Base-by-base conservation (phyloP, 2,888 invertebrate species). In the Acleris laterana region DNA sequence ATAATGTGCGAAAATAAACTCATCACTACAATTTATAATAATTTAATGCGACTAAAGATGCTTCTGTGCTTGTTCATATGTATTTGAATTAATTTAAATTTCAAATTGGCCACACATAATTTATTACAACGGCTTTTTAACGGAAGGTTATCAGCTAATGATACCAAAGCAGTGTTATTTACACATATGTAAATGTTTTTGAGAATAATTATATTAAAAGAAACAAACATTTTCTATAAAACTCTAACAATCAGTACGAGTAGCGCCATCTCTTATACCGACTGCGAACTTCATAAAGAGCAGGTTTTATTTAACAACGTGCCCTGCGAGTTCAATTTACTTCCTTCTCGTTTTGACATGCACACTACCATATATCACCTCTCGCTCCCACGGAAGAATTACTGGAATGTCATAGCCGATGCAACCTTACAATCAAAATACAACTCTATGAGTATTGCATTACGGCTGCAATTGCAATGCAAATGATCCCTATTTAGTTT, bases 391-490 rank as follows among this genome's bases (percentile, higher is more conserved):
- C 70, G 78, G 72, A 60, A 69, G 72, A 77, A 77, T 77, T 74
- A 75, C 78, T 77, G 74, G 69, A 81, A 78, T 82, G 78, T 81
- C 77, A 77, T 72, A 74, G 70, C 72, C 70, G 72, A 68, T 84
- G 84, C 83, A 83, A 71, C 69, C 28, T 58, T 68, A 64, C 83
- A 80, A 79, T 78, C 78, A 72, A 88, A 89, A 88, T 80, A 80
- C 82, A 87, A 84, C 90, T 80, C 83, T 91, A 81, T 72, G 58
- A 0, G 60, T 22, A 44, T 70, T 4, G 63, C 64, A 69, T 84
- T 93, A 93, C 87, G 89, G 90, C 83, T 91, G 92, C 91, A 93
- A 77, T 87, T 90, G 87, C 84, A 90, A 84, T 89, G 85, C 83
- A 81, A 79, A 79, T 77, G 65, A 76, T 72, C 78, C 68, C 68